These are phyloP conservation scores for Frieseomelitta varia DNA, from an alignment of 1,140 invertebrate genomes.

Conservation along the genomic window DNA sequence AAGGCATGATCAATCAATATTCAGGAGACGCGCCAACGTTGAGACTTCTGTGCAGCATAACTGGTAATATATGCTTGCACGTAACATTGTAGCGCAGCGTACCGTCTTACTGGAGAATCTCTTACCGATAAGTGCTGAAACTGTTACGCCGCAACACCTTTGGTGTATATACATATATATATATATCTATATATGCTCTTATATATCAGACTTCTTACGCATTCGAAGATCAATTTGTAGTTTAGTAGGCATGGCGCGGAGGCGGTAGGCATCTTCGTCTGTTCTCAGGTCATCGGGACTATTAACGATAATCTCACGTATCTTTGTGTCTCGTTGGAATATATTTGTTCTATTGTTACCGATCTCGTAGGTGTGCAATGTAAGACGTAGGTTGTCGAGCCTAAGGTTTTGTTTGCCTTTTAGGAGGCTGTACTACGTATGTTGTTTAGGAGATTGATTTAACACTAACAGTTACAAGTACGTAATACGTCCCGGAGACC, in stretches of 20 bases:
- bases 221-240: slow-evolving; percentile 57
- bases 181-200: slow-evolving; percentile 38
- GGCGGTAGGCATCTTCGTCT: slow-evolving; percentile 57
- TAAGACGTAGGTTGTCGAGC: background rate
- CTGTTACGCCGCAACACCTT: slow-evolving; percentile 49
- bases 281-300: slow-evolving; percentile 66
- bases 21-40: slow-evolving; percentile 90
- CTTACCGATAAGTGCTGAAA: slow-evolving; percentile 71
- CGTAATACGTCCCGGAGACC: slow-evolving; percentile 50
- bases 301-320: background rate
- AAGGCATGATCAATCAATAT: slow-evolving; percentile 95
- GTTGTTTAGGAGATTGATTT: background rate
- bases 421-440: background rate
- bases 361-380: background rate
- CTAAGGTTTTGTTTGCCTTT: background rate
- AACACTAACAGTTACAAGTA: background rate
- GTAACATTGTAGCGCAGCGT: slow-evolving; percentile 75
- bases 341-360: background rate
- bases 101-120: slow-evolving; percentile 77
- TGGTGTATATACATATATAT: slow-evolving; percentile 32
- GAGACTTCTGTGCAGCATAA: slow-evolving; percentile 95
- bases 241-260: slow-evolving; percentile 62
- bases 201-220: slow-evolving; percentile 47
- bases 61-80: slow-evolving; percentile 86
- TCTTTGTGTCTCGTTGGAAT: slow-evolving; percentile 2